phyloP scores from a whole-genome alignment of 2,797 vertebrate genomes.

The Anguilla marmorata region DNA sequence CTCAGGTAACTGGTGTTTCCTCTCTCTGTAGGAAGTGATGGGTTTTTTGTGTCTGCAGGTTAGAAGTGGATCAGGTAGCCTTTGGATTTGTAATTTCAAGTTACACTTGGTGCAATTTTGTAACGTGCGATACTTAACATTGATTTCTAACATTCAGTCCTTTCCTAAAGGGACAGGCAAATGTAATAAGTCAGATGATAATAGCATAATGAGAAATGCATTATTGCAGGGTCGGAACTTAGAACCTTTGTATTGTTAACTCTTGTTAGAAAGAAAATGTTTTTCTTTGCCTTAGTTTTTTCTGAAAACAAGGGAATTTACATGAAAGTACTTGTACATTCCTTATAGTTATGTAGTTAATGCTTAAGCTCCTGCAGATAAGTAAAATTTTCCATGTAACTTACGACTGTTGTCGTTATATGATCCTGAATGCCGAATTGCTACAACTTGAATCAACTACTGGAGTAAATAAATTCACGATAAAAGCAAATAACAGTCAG shows the following conservation, averaged over 20 bases:
- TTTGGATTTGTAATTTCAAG: neutral
- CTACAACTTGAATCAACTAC: neutral
- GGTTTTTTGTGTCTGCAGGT: neutral
- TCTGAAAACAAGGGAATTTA: neutral
- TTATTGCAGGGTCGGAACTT: neutral
- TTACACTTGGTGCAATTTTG: neutral
- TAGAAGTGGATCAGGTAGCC: neutral
- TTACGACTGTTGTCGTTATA: too few relatives aligned
- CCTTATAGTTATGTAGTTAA: neutral
- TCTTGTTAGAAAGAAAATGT: too few relatives aligned
- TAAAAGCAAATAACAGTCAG: neutral
- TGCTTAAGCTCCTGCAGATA: neutral
- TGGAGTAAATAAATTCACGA: neutral
- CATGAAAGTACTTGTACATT: neutral
- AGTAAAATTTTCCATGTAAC: too few relatives aligned
- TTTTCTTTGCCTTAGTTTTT: neutral
- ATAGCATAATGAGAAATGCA: neutral
- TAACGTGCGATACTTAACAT: neutral
- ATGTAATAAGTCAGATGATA: neutral
- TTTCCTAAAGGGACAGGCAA: neutral
- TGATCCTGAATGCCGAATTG: neutral
- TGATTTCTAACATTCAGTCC: neutral
- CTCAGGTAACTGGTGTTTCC: neutral
- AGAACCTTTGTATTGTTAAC: neutral
- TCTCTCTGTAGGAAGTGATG: neutral